Evolutionary conservation across 2,797 vertebrate species (phyloP).

Genomic region (Linurgus olivaceus): DNA sequence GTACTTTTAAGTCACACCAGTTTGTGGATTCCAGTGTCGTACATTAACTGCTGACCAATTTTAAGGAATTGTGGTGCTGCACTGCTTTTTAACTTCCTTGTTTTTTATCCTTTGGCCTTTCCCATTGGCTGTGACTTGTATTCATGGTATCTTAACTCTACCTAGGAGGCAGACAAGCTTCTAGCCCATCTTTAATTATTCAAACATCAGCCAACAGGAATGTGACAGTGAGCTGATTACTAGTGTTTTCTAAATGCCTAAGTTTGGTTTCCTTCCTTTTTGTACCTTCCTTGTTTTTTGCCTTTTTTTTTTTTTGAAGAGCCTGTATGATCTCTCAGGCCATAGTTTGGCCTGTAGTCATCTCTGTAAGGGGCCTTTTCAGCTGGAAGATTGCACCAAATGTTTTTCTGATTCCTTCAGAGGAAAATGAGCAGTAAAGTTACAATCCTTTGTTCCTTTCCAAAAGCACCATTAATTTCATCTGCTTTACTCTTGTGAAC

Average conservation of each 20-base stretch:
- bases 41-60: background rate
- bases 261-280: background rate
- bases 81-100: slow-evolving; percentile 10
- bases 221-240: background rate
- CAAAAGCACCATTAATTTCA: background rate
- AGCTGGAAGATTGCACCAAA: background rate
- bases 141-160: slow-evolving; percentile 19
- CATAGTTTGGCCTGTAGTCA: background rate
- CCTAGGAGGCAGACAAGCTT: background rate
- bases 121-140: background rate
- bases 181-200: background rate
- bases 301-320: background rate
- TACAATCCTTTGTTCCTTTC: background rate
- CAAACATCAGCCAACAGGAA: background rate
- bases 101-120: slow-evolving; percentile 47
- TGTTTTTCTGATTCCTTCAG: background rate
- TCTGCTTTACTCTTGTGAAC: background rate
- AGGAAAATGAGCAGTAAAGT: background rate
- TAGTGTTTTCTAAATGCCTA: background rate
- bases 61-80: background rate
- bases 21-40: background rate
- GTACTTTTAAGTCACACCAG: background rate
- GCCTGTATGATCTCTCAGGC: background rate
- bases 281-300: background rate
- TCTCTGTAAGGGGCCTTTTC: background rate